Conservation (phyloP, 1,140 invertebrate genomes). For the Nasonia vitripennis region DNA sequence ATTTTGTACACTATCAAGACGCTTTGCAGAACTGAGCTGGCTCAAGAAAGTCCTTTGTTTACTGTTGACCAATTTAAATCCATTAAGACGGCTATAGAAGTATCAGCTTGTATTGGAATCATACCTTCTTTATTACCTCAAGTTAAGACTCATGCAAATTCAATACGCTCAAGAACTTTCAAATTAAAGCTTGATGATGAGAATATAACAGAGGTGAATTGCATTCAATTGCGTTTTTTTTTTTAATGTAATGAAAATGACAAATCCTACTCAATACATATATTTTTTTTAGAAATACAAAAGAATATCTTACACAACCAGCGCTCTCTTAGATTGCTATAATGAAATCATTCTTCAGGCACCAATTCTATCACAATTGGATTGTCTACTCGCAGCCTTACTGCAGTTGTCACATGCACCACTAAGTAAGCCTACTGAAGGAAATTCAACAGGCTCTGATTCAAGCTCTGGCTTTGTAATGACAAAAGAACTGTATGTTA, state of each 20-base stretch:
- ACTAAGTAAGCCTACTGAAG: conserved; percentile 75
- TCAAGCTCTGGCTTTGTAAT: conserved; percentile 59
- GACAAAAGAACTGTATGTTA: conserved; percentile 73
- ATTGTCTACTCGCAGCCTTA: conserved; percentile 79
- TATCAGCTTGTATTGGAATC: conserved; percentile 80
- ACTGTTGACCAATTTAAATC: conserved; percentile 78
- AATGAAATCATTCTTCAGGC: conserved; percentile 67
- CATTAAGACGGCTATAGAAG: conserved; percentile 76
- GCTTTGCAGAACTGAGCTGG: conserved; percentile 52
- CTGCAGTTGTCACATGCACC: conserved; percentile 83
- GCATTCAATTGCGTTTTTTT: not conserved
- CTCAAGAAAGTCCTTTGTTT: conserved; percentile 71
- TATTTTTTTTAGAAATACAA: conserved; percentile 69
- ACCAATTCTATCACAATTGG: conserved; percentile 69
- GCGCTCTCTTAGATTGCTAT: conserved; percentile 67
- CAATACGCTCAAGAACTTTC: not conserved
- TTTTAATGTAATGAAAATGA: conserved; percentile 25
- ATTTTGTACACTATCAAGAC: conserved; percentile 58
- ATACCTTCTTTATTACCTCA: conserved; percentile 78
- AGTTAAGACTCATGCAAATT: conserved; percentile 14
- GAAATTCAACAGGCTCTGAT: not conserved
- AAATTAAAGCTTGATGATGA: conserved; percentile 1
- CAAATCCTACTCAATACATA: conserved; percentile 5
- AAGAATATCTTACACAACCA: conserved; percentile 62
- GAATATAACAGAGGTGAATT: conserved; percentile 31